Conservation (phyloP, 2,888 invertebrate species). For the Nematopogon swammerdamellus region DNA sequence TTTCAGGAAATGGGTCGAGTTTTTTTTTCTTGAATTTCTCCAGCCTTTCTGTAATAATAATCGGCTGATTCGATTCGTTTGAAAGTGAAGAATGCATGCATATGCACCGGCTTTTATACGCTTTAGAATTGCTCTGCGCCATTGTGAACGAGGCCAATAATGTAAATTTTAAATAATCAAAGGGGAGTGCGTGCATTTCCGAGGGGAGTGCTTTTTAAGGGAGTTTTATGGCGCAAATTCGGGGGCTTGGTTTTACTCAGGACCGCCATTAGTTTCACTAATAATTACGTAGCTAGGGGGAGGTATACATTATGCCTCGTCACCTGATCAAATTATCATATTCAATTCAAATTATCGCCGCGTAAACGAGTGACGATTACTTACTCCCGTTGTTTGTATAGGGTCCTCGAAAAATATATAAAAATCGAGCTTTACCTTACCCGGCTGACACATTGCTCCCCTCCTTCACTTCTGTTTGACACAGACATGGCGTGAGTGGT, state of each 20-base stretch:
- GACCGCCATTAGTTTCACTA: neutral
- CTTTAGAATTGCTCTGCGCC: neutral
- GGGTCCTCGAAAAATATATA: neutral
- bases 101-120: neutral
- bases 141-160: conserved; percentile 21
- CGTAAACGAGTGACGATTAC: neutral
- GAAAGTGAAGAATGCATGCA: no score
- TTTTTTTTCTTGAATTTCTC: no score
- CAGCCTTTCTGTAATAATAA: no score
- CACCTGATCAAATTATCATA: neutral
- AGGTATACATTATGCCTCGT: neutral
- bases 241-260: neutral
- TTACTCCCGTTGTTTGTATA: neutral
- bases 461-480: no score
- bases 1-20: no score
- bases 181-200: conserved; percentile 21
- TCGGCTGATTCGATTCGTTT: no score
- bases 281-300: neutral
- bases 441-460: no score
- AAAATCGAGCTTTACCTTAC: no score
- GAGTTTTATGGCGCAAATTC: neutral
- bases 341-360: neutral
- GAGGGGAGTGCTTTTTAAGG: neutral
- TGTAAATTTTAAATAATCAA: conserved; percentile 36
- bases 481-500: no score